Evolutionary conservation across 2,797 vertebrate genomes (phyloP).

Genomic region (Clarias platycephalus): DNA sequence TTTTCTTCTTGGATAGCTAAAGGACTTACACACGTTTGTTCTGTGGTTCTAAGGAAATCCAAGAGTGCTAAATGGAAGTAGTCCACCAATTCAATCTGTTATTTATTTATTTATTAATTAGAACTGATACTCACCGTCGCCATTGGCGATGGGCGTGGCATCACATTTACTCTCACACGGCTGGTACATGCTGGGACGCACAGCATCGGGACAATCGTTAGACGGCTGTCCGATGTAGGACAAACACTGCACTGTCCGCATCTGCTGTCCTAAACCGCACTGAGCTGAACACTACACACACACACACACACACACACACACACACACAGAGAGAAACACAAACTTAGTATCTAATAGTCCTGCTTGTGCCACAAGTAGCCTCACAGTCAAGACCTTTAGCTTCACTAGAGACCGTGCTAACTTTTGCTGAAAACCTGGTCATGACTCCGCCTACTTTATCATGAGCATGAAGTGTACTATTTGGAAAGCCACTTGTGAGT

Average conservation of each 20-base stretch:
- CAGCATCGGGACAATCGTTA: slow-evolving; percentile 83
- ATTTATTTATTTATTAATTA: neutral
- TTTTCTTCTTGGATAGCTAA: neutral
- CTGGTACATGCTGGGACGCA: slow-evolving; percentile 89
- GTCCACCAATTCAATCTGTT: neutral
- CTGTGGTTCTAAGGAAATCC: neutral
- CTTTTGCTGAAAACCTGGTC: neutral
- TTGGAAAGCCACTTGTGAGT: neutral
- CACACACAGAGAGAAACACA: slow-evolving; percentile 29
- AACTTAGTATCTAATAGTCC: neutral
- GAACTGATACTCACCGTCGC: slow-evolving; percentile 83
- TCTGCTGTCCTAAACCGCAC: slow-evolving; percentile 95
- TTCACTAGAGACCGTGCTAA: neutral
- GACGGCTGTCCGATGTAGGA: slow-evolving; percentile 95
- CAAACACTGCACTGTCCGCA: slow-evolving; percentile 92
- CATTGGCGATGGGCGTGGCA: slow-evolving; percentile 85
- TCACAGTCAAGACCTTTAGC: slow-evolving; percentile 1
- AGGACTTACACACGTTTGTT: neutral
- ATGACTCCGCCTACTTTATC: neutral
- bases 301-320: slow-evolving; percentile 30
- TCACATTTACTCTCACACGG: slow-evolving; percentile 99
- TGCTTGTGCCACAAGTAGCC: neutral
- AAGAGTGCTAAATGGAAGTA: neutral
- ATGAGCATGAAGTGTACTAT: neutral
- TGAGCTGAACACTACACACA: slow-evolving; percentile 92